Evolutionary conservation across 2,888 invertebrate genomes (phyloP).

Genomic region (Epinotia ramella): DNA sequence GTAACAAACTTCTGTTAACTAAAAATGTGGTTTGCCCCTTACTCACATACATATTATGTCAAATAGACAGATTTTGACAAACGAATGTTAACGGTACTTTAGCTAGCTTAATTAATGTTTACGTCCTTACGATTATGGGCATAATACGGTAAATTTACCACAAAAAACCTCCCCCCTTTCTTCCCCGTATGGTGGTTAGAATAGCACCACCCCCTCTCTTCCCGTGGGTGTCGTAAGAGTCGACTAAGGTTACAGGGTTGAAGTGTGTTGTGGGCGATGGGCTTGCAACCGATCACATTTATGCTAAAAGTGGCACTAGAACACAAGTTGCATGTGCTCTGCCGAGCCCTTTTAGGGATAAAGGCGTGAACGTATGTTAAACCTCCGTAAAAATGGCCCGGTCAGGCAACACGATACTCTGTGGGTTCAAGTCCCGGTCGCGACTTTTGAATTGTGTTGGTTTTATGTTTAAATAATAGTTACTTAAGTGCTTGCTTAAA

Average conservation of each 20-base stretch:
- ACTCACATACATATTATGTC: background rate
- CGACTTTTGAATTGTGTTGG: background rate
- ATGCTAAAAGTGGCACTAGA: too few species aligned
- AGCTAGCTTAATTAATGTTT: background rate
- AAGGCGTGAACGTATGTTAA: background rate
- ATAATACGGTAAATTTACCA: background rate
- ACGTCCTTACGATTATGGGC: background rate
- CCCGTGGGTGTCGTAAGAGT: too few species aligned
- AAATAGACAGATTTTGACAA: background rate
- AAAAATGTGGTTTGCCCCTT: too few species aligned
- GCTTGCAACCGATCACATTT: too few species aligned
- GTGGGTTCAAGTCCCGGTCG: background rate
- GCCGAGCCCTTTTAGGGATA: too few species aligned
- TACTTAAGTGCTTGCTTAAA: constrained; percentile 7
- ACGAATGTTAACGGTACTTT: background rate
- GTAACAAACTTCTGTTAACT: too few species aligned
- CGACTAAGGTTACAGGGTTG: too few species aligned
- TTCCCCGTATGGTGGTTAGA: too few species aligned
- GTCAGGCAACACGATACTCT: background rate
- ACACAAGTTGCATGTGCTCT: too few species aligned
- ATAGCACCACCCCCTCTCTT: too few species aligned
- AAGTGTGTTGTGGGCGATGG: too few species aligned
- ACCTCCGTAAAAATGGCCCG: background rate
- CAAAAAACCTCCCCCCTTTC: background rate
- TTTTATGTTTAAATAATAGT: background rate